Conservation (phyloP, 2,888 invertebrate genomes). For the Rhamphomyia laevipes region DNA sequence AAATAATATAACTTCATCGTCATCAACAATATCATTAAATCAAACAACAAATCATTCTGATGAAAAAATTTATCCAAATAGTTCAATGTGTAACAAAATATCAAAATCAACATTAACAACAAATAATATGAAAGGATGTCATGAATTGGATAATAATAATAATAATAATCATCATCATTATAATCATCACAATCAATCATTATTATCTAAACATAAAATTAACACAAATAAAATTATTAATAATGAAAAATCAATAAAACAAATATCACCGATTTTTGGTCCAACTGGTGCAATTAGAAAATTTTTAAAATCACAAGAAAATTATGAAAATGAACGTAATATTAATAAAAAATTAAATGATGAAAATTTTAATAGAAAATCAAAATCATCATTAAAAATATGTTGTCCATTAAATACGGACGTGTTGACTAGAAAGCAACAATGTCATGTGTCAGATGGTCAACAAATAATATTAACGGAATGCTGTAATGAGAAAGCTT, state of each 20-base stretch:
- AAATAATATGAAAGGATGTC: neutral
- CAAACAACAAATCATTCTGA: no score
- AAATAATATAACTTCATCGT: neutral
- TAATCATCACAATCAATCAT: neutral
- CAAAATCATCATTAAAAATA: no score
- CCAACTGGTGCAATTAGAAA: neutral
- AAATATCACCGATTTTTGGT: neutral
- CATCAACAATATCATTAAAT: neutral
- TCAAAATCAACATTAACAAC: neutral
- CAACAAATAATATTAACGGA: slow-evolving; percentile 4
- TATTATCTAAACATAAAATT: neutral
- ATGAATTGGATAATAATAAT: neutral
- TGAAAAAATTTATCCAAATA: neutral
- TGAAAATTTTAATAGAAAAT: neutral
- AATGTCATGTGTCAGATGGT: slow-evolving; percentile 26
- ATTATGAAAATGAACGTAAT: neutral
- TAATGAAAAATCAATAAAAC: neutral
- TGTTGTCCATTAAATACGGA: slow-evolving; percentile 19
- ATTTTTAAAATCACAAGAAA: neutral
- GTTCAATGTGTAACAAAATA: neutral
- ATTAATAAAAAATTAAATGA: neutral
- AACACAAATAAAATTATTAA: slow-evolving; percentile 1
- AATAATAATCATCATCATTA: neutral
- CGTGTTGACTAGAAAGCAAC: slow-evolving; percentile 36
- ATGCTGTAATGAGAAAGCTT: neutral